A percentile compares a stretch with the other conserved stretches of the same genome.
Evolutionary conservation across 2,113 vertebrate species (phyloP).

Genomic region (Tapirus terrestris): DNA sequence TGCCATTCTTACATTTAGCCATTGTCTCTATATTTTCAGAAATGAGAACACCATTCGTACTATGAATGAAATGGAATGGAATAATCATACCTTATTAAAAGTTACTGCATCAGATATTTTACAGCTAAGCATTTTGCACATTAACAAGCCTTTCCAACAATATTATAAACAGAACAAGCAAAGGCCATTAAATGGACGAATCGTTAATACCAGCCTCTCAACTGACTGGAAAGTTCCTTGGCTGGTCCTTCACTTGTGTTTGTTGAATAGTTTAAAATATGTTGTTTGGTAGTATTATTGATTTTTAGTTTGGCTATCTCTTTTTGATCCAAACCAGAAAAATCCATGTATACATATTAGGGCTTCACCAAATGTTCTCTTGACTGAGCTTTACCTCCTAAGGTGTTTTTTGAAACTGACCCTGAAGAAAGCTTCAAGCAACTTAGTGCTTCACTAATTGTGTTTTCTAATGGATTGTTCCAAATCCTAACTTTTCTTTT

Average conservation of each 20-base stretch:
- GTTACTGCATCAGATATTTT: background rate
- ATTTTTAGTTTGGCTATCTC: background rate
- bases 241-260: background rate
- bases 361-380: background rate
- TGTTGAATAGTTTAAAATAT: background rate
- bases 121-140: background rate
- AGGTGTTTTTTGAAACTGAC: background rate
- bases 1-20: background rate
- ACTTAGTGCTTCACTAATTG: background rate
- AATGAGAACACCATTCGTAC: background rate
- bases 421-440: background rate
- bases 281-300: background rate
- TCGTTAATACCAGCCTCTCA: background rate
- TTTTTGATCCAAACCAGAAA: slow-evolving; percentile 32
- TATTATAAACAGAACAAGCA: background rate
- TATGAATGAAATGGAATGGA: background rate
- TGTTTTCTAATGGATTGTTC: background rate
- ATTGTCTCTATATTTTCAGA: background rate
- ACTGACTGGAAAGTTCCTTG: background rate
- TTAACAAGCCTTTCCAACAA: background rate
- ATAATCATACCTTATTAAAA: background rate
- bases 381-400: background rate
- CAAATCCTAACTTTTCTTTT: background rate
- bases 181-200: background rate
- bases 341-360: background rate